A percentile compares a stretch with the other conserved stretches of the same genome.
Evolutionary conservation across 2,888 invertebrate genomes (phyloP).

Genomic region (Drosophila gaucha): DNA sequence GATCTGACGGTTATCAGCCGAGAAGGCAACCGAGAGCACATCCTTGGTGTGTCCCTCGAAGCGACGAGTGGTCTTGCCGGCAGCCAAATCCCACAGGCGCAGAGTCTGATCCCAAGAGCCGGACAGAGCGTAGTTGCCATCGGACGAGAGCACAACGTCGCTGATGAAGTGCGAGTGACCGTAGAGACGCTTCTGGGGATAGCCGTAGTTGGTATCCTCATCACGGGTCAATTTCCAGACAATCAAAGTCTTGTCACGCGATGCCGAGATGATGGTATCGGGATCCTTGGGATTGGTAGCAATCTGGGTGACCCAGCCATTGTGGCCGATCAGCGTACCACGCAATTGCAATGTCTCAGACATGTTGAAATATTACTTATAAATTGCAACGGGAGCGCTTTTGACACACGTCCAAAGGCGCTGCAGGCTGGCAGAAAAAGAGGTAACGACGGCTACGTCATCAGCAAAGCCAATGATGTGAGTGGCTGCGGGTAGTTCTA

Average conservation of each 20-base stretch:
- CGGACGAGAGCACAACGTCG: conserved; percentile 99
- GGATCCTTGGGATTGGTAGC: conserved; percentile 99
- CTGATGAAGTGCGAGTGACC: conserved; percentile 99
- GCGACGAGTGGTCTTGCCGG: conserved; percentile 97
- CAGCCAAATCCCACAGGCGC: conserved; percentile 99
- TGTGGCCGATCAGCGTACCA: conserved; percentile 98
- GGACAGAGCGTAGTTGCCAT: conserved; percentile 99
- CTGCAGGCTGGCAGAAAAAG: conserved; percentile 76
- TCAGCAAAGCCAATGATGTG: too few species aligned
- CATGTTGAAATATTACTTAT: conserved; percentile 85
- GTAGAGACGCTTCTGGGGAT: conserved; percentile 97
- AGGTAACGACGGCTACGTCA: too few species aligned
- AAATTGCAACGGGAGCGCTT: conserved; percentile 63
- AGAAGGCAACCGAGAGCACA: conserved; percentile 99
- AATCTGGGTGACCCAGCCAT: conserved; percentile 99
- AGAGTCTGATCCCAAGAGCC: conserved; percentile 99
- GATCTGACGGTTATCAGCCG: conserved; percentile 99
- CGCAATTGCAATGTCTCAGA: conserved; percentile 96
- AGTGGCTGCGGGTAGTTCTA: too few species aligned
- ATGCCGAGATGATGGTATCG: conserved; percentile 98
- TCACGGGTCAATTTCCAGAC: conserved; percentile 99
- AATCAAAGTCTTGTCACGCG: conserved; percentile 97
- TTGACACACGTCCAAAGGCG: conserved; percentile 74
- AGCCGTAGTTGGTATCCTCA: conserved; percentile 97
- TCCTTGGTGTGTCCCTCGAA: conserved; percentile 99